Percentiles rank a stretch among this genome's conserved stretches.
Conservation (phyloP, 2,113 vertebrate species). For the Aegithalos caudatus region DNA sequence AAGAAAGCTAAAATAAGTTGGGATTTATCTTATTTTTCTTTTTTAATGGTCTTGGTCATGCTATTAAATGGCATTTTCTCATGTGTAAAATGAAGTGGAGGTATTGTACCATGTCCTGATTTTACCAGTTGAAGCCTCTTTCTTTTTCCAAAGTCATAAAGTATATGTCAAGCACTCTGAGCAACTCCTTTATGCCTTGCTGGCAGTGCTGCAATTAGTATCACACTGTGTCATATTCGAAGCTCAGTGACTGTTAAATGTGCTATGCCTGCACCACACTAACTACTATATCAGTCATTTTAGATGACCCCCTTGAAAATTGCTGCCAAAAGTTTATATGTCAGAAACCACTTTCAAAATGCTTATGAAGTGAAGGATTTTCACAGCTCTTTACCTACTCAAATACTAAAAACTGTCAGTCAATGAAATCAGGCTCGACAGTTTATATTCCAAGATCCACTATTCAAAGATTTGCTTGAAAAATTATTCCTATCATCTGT, state of each 20-base stretch:
- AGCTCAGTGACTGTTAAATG: constrained; percentile 62
- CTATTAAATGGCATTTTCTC: constrained; percentile 4
- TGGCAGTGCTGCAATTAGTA: constrained; percentile 59
- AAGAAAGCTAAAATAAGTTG: neutral
- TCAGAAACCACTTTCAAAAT: constrained; percentile 73
- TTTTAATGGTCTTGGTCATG: neutral
- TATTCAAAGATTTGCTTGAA: constrained; percentile 58
- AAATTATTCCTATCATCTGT: constrained; percentile 58
- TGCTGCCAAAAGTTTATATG: constrained; percentile 75
- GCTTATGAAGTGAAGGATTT: constrained; percentile 71
- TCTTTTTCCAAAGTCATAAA: constrained; percentile 50
- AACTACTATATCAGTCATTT: constrained; percentile 74
- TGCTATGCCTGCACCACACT: constrained; percentile 35
- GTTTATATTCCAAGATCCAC: constrained; percentile 28
- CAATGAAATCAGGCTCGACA: constrained; percentile 55
- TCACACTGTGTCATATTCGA: constrained; percentile 54
- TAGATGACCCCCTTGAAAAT: constrained; percentile 74
- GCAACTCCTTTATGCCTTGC: constrained; percentile 28
- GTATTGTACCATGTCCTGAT: constrained; percentile 1
- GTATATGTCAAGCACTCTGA: constrained; percentile 22
- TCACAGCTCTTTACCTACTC: constrained; percentile 64
- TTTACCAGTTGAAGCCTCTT: constrained; percentile 16
- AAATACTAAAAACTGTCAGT: constrained; percentile 72
- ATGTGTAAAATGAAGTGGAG: neutral
- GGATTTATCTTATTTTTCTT: neutral